Percentiles rank a stretch among this genome's conserved stretches.
Conservation (phyloP, 2,797 vertebrate species). For the Selene dorsalis region DNA sequence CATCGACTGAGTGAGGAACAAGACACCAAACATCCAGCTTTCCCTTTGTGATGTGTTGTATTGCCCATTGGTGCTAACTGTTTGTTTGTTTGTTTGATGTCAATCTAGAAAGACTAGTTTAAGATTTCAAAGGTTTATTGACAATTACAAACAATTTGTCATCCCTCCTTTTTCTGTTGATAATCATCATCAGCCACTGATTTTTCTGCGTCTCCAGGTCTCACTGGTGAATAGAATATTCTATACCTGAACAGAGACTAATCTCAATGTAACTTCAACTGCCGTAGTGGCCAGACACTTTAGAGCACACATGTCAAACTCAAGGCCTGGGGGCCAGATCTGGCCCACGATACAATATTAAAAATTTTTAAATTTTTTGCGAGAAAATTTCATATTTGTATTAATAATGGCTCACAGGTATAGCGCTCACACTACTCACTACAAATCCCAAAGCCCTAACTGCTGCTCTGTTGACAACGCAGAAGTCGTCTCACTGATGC, state of each 20-base stretch:
- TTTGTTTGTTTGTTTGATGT: constrained; percentile 4
- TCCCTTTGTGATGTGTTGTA: constrained; percentile 8
- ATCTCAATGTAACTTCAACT: not conserved
- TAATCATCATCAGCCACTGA: not conserved
- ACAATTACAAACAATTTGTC: not conserved
- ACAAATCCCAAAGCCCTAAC: no score
- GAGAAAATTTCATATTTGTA: no score
- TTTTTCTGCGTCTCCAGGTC: not conserved
- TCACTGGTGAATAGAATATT: not conserved
- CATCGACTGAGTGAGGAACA: constrained; percentile 36
- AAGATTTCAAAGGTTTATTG: constrained; percentile 1
- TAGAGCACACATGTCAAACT: no score
- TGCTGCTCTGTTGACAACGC: no score
- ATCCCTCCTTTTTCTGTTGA: not conserved
- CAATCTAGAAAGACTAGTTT: not conserved
- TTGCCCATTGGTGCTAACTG: not conserved
- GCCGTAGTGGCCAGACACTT: not conserved
- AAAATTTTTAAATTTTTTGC: no score
- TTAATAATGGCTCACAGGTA: no score
- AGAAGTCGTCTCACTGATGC: no score
- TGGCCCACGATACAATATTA: no score
- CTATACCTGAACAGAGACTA: no score
- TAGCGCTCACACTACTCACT: no score
- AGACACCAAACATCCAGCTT: constrained; percentile 9
- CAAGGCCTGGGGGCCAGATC: no score